phyloP scores from a whole-genome alignment of 2,113 vertebrate genomes.

The Misgurnus anguillicaudatus region DNA sequence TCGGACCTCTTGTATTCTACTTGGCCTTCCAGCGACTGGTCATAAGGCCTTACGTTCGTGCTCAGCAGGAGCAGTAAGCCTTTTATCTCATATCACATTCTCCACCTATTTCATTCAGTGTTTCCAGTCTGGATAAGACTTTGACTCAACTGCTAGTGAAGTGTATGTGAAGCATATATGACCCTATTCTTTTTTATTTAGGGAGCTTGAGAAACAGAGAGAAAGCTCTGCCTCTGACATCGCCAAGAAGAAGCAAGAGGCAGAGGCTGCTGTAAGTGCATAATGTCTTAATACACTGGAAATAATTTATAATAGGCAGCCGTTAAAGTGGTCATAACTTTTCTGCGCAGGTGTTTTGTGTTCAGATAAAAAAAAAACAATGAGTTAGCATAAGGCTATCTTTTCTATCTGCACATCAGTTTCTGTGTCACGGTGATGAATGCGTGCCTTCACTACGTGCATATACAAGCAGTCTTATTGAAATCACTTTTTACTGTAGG shows the following conservation, averaged over 20 bases:
- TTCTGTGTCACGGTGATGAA: slow-evolving; percentile 29
- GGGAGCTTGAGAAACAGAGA: slow-evolving; percentile 92
- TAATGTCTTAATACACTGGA: slow-evolving; percentile 21
- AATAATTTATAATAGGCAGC: slow-evolving; percentile 29
- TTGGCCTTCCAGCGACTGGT: slow-evolving; percentile 89
- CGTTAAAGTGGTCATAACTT: slow-evolving; percentile 26
- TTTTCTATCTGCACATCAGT: slow-evolving; percentile 25
- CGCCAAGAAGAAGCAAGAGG: slow-evolving; percentile 92
- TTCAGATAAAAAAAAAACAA: slow-evolving; percentile 11
- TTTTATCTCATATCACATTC: slow-evolving; percentile 33
- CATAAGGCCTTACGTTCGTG: slow-evolving; percentile 91
- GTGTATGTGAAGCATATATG: no score
- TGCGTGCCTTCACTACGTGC: slow-evolving; percentile 18
- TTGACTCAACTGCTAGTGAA: no score
- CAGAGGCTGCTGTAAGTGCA: slow-evolving; percentile 90
- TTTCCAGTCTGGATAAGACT: no score
- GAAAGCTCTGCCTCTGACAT: slow-evolving; percentile 86
- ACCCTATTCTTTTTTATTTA: slow-evolving; percentile 60
- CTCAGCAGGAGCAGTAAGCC: slow-evolving; percentile 94
- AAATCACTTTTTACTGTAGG: slow-evolving; percentile 69
- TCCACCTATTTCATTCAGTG: slow-evolving; percentile 10
- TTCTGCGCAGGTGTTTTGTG: slow-evolving; percentile 15
- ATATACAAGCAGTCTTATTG: slow-evolving; percentile 17
- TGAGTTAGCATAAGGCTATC: slow-evolving; percentile 13
- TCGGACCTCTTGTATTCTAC: slow-evolving; percentile 91